These are phyloP conservation scores for Chelonus formosanus DNA, from an alignment of 2,888 invertebrate genomes.

Conservation along the genomic window DNA sequence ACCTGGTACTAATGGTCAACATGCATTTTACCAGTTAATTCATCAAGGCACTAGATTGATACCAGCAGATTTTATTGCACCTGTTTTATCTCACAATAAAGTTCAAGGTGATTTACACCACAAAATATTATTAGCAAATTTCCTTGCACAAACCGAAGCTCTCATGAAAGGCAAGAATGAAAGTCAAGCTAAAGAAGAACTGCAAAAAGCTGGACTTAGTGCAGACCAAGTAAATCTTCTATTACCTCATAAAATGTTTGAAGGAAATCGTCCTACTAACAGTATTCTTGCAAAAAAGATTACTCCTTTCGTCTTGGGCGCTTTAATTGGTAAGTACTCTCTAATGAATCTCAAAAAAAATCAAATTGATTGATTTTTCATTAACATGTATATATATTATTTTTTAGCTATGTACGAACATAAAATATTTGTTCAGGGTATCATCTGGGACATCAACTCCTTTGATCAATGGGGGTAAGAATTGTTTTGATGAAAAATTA, in stretches of 20 bases:
- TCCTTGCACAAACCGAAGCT: constrained; percentile 98
- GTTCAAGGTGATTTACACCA: constrained; percentile 83
- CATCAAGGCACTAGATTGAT: constrained; percentile 93
- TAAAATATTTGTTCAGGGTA: constrained; percentile 98
- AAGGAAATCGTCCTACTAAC: constrained; percentile 97
- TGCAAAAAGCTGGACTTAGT: constrained; percentile 80
- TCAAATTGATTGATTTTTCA: constrained; percentile 5
- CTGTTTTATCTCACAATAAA: constrained; percentile 87
- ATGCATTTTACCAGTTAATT: constrained; percentile 99
- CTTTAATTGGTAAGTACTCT: constrained; percentile 80
- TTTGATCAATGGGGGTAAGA: constrained; percentile 97
- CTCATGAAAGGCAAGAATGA: constrained; percentile 84
- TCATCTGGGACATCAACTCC: constrained; percentile 99
- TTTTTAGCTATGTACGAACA: constrained; percentile 93
- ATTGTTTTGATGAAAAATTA: constrained; percentile 50
- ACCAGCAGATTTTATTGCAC: constrained; percentile 96
- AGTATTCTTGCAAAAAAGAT: constrained; percentile 92
- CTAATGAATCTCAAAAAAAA: constrained; percentile 5
- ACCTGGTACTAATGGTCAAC: constrained; percentile 99
- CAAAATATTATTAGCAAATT: constrained; percentile 94
- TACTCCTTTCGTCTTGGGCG: constrained; percentile 92
- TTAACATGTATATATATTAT: constrained; percentile 7
- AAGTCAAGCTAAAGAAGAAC: constrained; percentile 79
- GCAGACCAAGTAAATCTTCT: constrained; percentile 80
- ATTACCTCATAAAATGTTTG: constrained; percentile 95